phyloP scores from a whole-genome alignment of 1,140 invertebrate genomes.

The Notospermus geniculatus region DNA sequence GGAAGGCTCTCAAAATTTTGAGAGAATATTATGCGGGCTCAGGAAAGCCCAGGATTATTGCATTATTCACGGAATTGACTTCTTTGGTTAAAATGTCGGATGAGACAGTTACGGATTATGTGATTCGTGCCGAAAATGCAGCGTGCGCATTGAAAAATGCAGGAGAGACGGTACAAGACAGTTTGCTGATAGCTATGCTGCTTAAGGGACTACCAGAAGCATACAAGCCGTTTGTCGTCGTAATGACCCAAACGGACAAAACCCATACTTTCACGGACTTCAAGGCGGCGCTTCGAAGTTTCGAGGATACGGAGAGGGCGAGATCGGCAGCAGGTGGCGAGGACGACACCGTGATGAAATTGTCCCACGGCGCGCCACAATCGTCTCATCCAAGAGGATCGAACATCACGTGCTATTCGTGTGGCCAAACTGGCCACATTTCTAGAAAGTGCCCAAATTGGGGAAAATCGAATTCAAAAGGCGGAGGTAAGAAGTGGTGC shows the following conservation, averaged over 20 bases:
- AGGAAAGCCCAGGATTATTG: slow-evolving; percentile 22
- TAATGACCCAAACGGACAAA: slow-evolving; percentile 14
- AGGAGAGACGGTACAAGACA: background rate
- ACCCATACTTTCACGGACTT: slow-evolving; percentile 17
- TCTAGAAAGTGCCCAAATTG: background rate
- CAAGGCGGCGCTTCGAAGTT: slow-evolving; percentile 21
- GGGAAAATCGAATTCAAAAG: background rate
- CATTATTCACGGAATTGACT: slow-evolving; percentile 24
- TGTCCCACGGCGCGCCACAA: too few relatives aligned
- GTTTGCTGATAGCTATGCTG: slow-evolving; percentile 2
- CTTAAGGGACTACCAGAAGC: background rate
- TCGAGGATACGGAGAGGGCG: slow-evolving; percentile 21
- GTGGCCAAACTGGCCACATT: background rate
- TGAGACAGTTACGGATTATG: slow-evolving; percentile 20
- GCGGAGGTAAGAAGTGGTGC: background rate
- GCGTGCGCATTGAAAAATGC: background rate
- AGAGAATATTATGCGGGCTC: slow-evolving; percentile 15
- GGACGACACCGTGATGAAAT: slow-evolving; percentile 11
- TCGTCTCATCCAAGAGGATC: background rate
- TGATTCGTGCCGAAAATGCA: slow-evolving; percentile 7
- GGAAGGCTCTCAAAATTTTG: slow-evolving; percentile 14
- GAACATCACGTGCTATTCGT: background rate
- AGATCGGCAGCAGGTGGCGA: background rate
- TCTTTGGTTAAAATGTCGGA: slow-evolving; percentile 11
- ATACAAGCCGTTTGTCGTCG: slow-evolving; percentile 7